Percentiles rank a stretch among this genome's conserved stretches.
Evolutionary conservation across 2,888 invertebrate genomes (phyloP).

Genomic region (Erebia epiphron): DNA sequence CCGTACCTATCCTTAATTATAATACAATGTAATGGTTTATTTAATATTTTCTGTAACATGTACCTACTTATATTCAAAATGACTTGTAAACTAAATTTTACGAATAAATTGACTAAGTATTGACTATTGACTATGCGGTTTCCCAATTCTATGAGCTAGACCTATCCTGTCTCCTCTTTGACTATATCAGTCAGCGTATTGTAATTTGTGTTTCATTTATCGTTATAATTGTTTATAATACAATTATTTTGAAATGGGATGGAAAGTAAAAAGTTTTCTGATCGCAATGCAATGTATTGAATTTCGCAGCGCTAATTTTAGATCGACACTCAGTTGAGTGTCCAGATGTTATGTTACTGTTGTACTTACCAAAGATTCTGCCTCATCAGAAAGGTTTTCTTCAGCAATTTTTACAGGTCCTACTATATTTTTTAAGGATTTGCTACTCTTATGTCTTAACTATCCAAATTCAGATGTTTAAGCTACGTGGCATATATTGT

Average conservation of each 20-base stretch:
- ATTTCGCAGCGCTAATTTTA: slow-evolving; percentile 15
- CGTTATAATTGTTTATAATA: too few relatives aligned
- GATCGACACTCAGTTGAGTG: neutral
- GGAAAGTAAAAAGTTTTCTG: neutral
- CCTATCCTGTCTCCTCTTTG: neutral
- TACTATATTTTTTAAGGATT: neutral
- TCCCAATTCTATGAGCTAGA: neutral
- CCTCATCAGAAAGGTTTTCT: neutral
- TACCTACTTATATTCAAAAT: too few relatives aligned
- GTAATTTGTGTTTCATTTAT: neutral
- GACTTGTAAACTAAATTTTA: too few relatives aligned
- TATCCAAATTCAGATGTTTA: neutral
- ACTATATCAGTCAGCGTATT: neutral
- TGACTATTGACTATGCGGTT: neutral
- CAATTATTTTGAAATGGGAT: too few relatives aligned
- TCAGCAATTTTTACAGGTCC: neutral
- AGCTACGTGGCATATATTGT: neutral
- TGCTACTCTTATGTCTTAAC: neutral
- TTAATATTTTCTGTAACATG: too few relatives aligned
- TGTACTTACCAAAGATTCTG: neutral
- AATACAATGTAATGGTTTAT: too few relatives aligned
- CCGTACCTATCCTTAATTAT: too few relatives aligned
- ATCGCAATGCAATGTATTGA: neutral
- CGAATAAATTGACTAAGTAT: too few relatives aligned
- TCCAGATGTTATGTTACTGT: slow-evolving; percentile 8